Conservation (phyloP, 2,113 vertebrate species). For the Lethenteron reissneri region DNA sequence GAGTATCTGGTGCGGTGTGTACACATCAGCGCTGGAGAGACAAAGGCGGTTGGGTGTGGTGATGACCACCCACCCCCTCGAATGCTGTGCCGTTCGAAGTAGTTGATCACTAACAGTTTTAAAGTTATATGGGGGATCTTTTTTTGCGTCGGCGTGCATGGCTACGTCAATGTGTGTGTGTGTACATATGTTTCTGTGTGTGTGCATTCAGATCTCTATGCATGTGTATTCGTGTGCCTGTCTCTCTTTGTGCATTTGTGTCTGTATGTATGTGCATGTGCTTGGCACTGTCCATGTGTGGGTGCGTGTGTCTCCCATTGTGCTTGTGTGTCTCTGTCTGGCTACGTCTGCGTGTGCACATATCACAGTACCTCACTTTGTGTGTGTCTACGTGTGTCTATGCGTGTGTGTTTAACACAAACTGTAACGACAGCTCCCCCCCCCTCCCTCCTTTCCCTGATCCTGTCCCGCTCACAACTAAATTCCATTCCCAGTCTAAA, state of each 20-base stretch:
- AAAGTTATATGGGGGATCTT: too few relatives aligned
- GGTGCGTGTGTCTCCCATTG: slow-evolving; percentile 1
- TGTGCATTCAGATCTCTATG: neutral
- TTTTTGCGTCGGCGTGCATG: neutral
- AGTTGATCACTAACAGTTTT: too few relatives aligned
- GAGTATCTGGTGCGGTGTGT: too few relatives aligned
- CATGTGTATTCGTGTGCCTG: neutral
- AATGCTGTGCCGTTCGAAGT: too few relatives aligned
- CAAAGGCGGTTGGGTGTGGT: too few relatives aligned
- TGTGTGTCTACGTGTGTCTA: neutral
- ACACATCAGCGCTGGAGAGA: too few relatives aligned
- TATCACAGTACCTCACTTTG: neutral
- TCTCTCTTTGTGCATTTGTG: neutral
- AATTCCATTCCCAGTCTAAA: too few relatives aligned
- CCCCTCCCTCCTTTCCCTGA: too few relatives aligned
- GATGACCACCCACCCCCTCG: too few relatives aligned
- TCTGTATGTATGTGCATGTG: slow-evolving; percentile 5
- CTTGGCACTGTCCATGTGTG: slow-evolving; percentile 4
- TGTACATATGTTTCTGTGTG: neutral
- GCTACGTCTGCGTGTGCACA: neutral
- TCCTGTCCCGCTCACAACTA: too few relatives aligned
- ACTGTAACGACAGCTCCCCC: too few relatives aligned
- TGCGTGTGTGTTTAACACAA: neutral
- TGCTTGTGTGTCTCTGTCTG: slow-evolving; percentile 1
- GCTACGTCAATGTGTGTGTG: slow-evolving; percentile 1